Evolutionary conservation across 2,888 invertebrate species (phyloP).

Genomic region (Abrostola triplasia): DNA sequence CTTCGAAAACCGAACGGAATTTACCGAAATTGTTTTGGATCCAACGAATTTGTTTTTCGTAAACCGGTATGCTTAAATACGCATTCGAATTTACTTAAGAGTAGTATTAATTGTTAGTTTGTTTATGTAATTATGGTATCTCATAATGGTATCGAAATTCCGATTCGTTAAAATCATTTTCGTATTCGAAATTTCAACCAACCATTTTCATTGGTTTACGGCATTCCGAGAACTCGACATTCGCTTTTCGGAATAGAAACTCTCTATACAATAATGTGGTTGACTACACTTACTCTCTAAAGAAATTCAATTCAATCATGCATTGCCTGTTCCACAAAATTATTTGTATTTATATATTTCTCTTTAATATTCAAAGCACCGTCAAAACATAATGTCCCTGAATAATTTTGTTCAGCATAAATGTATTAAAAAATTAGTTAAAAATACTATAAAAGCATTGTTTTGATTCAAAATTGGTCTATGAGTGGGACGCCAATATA

Average conservation of each 20-base stretch:
- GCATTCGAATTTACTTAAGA: too few species aligned
- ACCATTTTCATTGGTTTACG: background rate
- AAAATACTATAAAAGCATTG: constrained; percentile 36
- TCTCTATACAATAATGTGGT: constrained; percentile 5
- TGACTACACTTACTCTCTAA: constrained; percentile 24
- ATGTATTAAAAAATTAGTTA: constrained; percentile 5
- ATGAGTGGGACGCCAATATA: constrained; percentile 39
- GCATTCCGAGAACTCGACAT: background rate
- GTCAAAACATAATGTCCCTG: constrained; percentile 46
- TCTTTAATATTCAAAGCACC: constrained; percentile 55
- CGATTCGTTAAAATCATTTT: too few species aligned
- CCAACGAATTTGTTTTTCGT: background rate
- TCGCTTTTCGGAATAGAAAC: background rate
- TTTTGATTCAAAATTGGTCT: constrained; percentile 55
- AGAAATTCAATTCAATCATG: constrained; percentile 67
- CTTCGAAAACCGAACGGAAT: background rate
- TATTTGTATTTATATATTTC: constrained; percentile 37
- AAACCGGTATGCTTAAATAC: too few species aligned
- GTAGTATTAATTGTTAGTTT: too few species aligned
- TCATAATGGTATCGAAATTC: too few species aligned
- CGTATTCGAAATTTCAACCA: background rate
- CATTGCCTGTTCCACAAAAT: constrained; percentile 62
- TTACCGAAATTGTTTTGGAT: background rate
- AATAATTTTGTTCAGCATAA: constrained; percentile 24
- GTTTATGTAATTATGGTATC: too few species aligned